A percentile compares a stretch with the other conserved stretches of the same genome.
Evolutionary conservation across 2,888 invertebrate genomes (phyloP).

Genomic region (Tholera decimalis): DNA sequence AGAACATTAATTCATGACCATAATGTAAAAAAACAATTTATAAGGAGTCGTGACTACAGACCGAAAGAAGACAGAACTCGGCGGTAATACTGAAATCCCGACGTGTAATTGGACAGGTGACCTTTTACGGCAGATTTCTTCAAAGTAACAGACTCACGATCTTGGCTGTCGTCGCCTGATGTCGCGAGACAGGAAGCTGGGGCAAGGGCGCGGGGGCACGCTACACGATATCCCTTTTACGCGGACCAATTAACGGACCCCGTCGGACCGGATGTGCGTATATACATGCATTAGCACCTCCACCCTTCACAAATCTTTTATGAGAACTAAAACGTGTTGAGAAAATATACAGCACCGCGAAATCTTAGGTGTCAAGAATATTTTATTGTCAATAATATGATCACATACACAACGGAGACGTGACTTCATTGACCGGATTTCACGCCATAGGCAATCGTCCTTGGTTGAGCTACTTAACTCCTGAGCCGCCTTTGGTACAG

Average conservation of each 20-base stretch:
- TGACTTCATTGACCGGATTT: conserved; percentile 81
- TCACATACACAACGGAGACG: conserved; percentile 69
- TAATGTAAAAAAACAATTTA: conserved; percentile 57
- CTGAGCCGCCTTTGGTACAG: conserved; percentile 74
- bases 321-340: conserved; percentile 76
- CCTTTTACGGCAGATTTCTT: conserved; percentile 76
- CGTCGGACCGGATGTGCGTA: conserved; percentile 88
- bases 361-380: conserved; percentile 68
- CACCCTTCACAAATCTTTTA: conserved; percentile 88
- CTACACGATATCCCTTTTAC: conserved; percentile 91
- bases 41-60: conserved; percentile 71
- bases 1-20: conserved; percentile 55
- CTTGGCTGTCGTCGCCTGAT: conserved; percentile 73
- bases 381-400: conserved; percentile 64
- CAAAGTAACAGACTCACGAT: conserved; percentile 76
- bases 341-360: conserved; percentile 76
- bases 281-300: conserved; percentile 89
- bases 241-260: conserved; percentile 90
- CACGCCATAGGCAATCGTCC: conserved; percentile 75
- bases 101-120: conserved; percentile 77
- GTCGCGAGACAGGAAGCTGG: conserved; percentile 84
- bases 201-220: conserved; percentile 76
- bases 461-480: conserved; percentile 77
- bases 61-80: conserved; percentile 72
- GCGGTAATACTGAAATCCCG: conserved; percentile 71